A percentile compares a stretch with the other conserved stretches of the same genome.
Evolutionary conservation across 2,888 invertebrate species (phyloP).

Genomic region (Epinotia bilunana): DNA sequence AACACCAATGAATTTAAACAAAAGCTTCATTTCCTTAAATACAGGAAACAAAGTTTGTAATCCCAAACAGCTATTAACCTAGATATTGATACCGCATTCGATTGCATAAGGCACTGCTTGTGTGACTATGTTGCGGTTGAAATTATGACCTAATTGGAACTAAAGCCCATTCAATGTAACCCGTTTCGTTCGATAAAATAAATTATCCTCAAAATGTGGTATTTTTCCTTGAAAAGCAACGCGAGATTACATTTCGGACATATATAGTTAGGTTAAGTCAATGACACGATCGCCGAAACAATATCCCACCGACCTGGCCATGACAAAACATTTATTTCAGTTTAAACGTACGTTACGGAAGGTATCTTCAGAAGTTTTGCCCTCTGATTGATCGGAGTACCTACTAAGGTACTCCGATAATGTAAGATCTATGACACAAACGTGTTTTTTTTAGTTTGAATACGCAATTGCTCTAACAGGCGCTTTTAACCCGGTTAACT

Average conservation of each 20-base stretch:
- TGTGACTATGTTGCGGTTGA: background rate
- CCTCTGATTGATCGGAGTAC: too few species aligned
- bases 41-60: background rate
- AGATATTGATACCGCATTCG: background rate
- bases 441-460: too few species aligned
- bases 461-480: too few species aligned
- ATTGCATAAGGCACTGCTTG: background rate
- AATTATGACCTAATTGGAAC: background rate
- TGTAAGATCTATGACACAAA: too few species aligned
- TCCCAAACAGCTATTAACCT: background rate
- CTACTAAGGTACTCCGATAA: too few species aligned
- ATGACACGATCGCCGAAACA: too few species aligned
- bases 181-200: background rate
- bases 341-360: too few species aligned
- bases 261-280: too few species aligned
- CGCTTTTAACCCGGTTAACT: too few species aligned
- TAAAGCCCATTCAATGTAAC: background rate
- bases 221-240: background rate
- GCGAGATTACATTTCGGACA: background rate
- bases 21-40: background rate
- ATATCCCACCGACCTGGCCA: too few species aligned
- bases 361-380: too few species aligned
- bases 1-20: background rate
- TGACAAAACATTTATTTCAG: too few species aligned
- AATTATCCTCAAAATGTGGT: background rate